phyloP scores from a whole-genome alignment of 2,888 invertebrate genomes.

The Melangyna quadrimaculata region DNA sequence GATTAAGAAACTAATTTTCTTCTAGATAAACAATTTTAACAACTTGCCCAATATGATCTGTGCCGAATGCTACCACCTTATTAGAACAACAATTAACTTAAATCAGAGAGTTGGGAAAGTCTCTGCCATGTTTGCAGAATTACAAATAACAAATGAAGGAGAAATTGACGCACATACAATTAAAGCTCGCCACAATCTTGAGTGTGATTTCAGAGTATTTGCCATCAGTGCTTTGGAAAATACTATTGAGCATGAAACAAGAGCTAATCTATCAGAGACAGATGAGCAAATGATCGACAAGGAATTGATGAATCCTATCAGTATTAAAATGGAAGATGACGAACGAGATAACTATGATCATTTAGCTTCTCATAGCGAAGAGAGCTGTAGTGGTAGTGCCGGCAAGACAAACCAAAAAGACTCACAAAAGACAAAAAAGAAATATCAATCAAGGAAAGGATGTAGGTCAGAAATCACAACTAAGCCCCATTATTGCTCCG shows the following conservation, averaged over 20 bases:
- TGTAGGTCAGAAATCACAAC: background rate
- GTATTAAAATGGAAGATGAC: background rate
- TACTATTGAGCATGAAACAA: background rate
- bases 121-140: background rate
- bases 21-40: background rate
- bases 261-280: background rate
- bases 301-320: background rate
- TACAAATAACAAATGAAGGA: background rate
- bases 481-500: background rate
- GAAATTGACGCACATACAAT: background rate
- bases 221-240: background rate
- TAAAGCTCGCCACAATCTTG: background rate
- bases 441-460: background rate
- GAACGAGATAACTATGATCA: background rate
- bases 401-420: background rate
- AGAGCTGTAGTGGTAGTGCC: background rate
- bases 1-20: background rate
- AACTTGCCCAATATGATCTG: background rate
- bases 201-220: background rate
- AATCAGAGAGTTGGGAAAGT: background rate
- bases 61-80: background rate
- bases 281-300: background rate
- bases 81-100: background rate
- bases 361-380: background rate
- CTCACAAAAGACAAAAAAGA: background rate